Percentiles rank a stretch among this genome's conserved stretches.
Conservation (phyloP, 2,888 invertebrate genomes). For the Brachylomia viminalis region DNA sequence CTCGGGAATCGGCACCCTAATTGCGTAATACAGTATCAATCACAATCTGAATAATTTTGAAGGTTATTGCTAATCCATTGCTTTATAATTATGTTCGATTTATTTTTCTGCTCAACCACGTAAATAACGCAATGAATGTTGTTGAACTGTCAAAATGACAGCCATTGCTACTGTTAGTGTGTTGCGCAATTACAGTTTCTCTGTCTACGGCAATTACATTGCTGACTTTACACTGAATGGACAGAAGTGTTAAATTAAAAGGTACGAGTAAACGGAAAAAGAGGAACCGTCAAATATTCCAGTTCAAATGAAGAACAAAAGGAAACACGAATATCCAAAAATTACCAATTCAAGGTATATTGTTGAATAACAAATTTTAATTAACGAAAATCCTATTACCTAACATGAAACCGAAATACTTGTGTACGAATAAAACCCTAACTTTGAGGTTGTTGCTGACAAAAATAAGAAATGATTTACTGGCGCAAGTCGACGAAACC, state of each 20-base stretch:
- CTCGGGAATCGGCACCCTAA: background rate
- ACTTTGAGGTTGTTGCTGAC: conserved; percentile 54
- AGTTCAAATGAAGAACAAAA: conserved; percentile 14
- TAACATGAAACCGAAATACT: conserved; percentile 28
- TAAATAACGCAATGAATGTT: too few species aligned
- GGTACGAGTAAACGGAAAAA: background rate
- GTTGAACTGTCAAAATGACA: too few species aligned
- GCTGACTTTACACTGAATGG: background rate
- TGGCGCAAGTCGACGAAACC: conserved; percentile 51
- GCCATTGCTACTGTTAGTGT: too few species aligned
- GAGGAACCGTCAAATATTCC: background rate
- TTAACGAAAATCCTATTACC: conserved; percentile 54
- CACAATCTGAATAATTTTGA: too few species aligned
- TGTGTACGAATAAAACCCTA: conserved; percentile 41
- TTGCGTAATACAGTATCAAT: too few species aligned
- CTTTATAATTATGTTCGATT: too few species aligned
- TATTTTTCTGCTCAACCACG: too few species aligned
- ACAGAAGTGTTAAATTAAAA: background rate
- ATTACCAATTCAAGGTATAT: conserved; percentile 43
- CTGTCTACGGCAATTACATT: too few species aligned
- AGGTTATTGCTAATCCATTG: too few species aligned
- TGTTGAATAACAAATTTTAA: conserved; percentile 38
- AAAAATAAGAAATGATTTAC: conserved; percentile 67
- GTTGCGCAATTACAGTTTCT: too few species aligned
- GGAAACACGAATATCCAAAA: conserved; percentile 7